These are phyloP conservation scores for Muricea muricata DNA, from an alignment of 92 coral and sea anemone species.

Conservation along the genomic window DNA sequence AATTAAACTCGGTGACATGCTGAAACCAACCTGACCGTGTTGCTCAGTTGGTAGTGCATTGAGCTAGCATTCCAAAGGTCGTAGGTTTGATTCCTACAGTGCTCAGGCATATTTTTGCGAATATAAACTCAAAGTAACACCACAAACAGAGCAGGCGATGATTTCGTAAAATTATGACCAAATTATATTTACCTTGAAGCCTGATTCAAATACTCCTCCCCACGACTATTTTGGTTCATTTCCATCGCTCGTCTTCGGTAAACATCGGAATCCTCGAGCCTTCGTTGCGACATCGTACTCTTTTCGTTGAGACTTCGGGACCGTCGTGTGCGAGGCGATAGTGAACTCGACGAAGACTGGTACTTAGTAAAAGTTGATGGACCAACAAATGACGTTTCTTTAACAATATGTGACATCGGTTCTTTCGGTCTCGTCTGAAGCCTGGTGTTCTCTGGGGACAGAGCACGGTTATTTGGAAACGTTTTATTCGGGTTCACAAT, in stretches of 20 bases:
- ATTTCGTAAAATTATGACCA: too few relatives aligned
- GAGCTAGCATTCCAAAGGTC: too few relatives aligned
- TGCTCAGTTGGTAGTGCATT: too few relatives aligned
- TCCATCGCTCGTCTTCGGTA: slow-evolving; percentile 17
- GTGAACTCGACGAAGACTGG: background rate
- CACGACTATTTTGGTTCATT: background rate
- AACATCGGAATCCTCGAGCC: slow-evolving; percentile 17
- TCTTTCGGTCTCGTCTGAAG: background rate
- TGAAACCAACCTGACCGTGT: too few relatives aligned
- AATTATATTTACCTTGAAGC: background rate
- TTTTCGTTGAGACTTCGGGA: slow-evolving; percentile 36
- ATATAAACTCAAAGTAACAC: too few relatives aligned
- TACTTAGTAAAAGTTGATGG: slow-evolving; percentile 40
- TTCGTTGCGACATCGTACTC: slow-evolving; percentile 9
- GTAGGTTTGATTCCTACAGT: too few relatives aligned
- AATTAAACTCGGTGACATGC: too few relatives aligned
- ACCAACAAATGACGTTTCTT: slow-evolving; percentile 40
- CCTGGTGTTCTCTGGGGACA: background rate
- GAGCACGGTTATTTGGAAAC: background rate
- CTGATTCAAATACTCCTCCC: background rate
- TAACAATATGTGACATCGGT: slow-evolving; percentile 12
- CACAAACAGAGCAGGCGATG: too few relatives aligned
- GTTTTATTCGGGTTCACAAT: background rate
- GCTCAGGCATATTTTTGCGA: too few relatives aligned
- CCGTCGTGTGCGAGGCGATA: background rate